Evolutionary conservation across 2,797 vertebrate genomes (phyloP), one percentile per base, ranked within the genome.

Genomic region (Galagoides demidoff): DNA sequence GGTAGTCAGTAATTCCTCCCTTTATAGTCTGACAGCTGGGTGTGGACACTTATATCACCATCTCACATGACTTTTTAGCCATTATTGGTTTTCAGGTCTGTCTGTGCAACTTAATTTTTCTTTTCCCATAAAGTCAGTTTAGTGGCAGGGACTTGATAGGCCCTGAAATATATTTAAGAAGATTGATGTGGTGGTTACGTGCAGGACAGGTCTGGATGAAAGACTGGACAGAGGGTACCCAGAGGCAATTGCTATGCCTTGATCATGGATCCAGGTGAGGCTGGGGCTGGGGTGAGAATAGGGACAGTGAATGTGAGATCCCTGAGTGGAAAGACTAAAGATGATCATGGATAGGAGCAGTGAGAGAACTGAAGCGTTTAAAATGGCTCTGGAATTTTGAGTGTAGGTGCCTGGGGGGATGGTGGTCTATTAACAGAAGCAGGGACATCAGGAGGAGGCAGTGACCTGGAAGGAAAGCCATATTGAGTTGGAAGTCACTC

Each of bases 381-480:
- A 92, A 90, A 52, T 27, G 70, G 27, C 52, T 89, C 74, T 81
- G 85, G 89, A 76, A 93, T 89, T 66, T 70, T 19, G 61, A 76
- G 88, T 55, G 68, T 37, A 78, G 77, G 92, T 84, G 61, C 73
- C 57, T 2, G 55, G 63, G 52, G 37, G 61, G 77, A 73, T 49
- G 52, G 43, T 22, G 37, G 27, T 45, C 92, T 96, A 61, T 70
- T 45, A 94, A 83, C 27, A 74, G 85, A 95, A 95, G 68, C 39
- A 73, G 34, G 14, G 88, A 85, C 57, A 22, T 63, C 52, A 49
- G 49, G 79, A 88, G 68, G n/a, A 89, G 68, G 83, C 37, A 25
- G 20, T 77, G 63, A 74, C 74, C 31, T 52, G 90, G 85, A 85
- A 70, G 70, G 66, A 97, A 66, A 91, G 49, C 14, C 73, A 66